Conservation (phyloP, 2,888 invertebrate genomes). For the Steinernema scapterisci region DNA sequence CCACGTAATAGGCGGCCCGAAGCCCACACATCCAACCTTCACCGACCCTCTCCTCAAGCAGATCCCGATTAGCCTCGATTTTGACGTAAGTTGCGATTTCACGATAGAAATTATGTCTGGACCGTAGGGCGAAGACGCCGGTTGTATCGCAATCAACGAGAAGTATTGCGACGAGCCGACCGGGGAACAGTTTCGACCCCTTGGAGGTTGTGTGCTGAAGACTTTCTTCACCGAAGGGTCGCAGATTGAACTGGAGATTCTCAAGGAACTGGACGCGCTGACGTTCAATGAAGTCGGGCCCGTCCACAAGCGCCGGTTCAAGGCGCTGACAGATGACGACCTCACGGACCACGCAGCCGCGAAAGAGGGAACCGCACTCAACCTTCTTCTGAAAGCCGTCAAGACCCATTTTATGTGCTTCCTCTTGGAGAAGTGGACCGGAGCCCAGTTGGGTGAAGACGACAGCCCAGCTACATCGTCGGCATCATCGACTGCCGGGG, state of each 20-base stretch:
- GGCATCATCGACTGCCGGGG: too few species aligned
- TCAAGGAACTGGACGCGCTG: constrained; percentile 8
- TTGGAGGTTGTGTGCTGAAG: neutral
- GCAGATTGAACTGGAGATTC: neutral
- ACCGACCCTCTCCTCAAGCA: neutral
- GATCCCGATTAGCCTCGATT: neutral
- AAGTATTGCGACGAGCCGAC: neutral
- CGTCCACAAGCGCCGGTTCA: constrained; percentile 29
- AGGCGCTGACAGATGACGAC: neutral
- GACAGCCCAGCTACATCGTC: too few species aligned
- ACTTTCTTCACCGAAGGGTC: neutral
- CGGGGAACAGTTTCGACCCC: too few species aligned
- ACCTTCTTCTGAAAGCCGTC: neutral
- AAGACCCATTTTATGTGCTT: neutral
- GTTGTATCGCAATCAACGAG: neutral
- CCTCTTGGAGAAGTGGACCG: neutral
- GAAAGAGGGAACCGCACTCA: neutral
- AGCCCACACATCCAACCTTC: neutral
- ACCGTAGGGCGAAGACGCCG: neutral
- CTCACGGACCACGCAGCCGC: neutral
- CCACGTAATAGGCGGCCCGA: constrained; percentile 43
- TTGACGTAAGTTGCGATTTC: neutral
- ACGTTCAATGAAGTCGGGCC: constrained; percentile 28
- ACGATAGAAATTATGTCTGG: neutral
- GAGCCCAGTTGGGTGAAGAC: neutral